Base-by-base conservation (phyloP, 2,797 vertebrate species). In the Falco concolor region DNA sequence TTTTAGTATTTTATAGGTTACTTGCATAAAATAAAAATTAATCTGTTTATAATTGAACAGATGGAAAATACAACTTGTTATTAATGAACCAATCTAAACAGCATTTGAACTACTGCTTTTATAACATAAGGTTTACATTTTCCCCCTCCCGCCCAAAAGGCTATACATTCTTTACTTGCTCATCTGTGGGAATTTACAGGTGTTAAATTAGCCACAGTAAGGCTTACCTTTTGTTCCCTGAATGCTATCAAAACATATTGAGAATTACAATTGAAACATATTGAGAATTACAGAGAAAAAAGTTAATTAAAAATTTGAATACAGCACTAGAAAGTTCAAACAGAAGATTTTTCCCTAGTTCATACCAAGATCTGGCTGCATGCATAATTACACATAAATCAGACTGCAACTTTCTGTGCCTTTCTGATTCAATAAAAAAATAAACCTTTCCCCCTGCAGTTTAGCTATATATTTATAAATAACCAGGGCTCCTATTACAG, bases 251-350 rank as follows among this genome's bases (percentile, higher is more conserved):
- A 93, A 95, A 45, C 79, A 94, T 95, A 93, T 85, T 95, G 87
- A 95, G 78, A 95, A 94, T 96, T 95, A 91, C 89, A 92, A 86
- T 53, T 79, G 89, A 94, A 96, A 88, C 91, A 95, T 91, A 93
- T 73, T 96, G 93, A 95, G 89, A 96, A 95, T 90, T 95, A 95
- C 78, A 76, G 45, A 75, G 38, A 76, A 93, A 93, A 91, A 92
- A 95, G 74, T 96, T 97, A 97, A 95, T 97, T 97, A 89, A 91
- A 95, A 96, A 81, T 83, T 93, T 90, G 54, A 96, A 95, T 91
- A 80, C 84, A 96, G 70, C 54, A 79, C 87, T 60, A 83, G n/a
- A 96, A 95, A 96, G 76, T 95, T 96, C 92, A 95, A 95, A 96
- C 75, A 96, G 91, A 94, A 89, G 49, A 96, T 89, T 92, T 96